Conservation (phyloP, 2,113 vertebrate species). For the Callionymus lyra region DNA sequence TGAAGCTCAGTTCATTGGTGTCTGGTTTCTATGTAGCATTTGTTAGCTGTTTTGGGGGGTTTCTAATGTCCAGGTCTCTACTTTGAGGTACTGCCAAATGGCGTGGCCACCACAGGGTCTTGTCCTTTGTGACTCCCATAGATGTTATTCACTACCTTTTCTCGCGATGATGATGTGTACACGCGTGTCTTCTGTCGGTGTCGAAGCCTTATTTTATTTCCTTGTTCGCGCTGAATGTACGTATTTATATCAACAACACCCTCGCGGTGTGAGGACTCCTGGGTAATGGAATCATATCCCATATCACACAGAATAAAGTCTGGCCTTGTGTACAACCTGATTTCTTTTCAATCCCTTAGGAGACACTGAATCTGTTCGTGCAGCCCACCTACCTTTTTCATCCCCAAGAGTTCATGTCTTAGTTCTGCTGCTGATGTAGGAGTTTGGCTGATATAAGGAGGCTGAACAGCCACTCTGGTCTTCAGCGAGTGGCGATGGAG, state of each 20-base stretch:
- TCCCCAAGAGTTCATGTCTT: slow-evolving; percentile 26
- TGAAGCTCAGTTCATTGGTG: slow-evolving; percentile 33
- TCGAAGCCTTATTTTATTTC: slow-evolving; percentile 16
- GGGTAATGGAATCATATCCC: slow-evolving; percentile 37
- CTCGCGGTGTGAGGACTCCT: slow-evolving; percentile 4
- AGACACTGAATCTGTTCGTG: slow-evolving; percentile 49
- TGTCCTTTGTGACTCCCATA: slow-evolving; percentile 10
- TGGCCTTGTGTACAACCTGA: slow-evolving; percentile 31
- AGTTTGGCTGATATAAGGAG: slow-evolving; percentile 39
- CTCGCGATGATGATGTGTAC: slow-evolving; percentile 13
- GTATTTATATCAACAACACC: slow-evolving; percentile 20
- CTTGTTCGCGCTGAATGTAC: slow-evolving; percentile 29
- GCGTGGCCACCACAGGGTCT: slow-evolving; percentile 13
- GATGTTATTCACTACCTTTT: slow-evolving; percentile 15
- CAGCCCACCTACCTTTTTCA: slow-evolving; percentile 40
- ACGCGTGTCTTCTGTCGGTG: slow-evolving; percentile 9
- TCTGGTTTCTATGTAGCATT: slow-evolving; percentile 31
- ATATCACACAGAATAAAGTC: slow-evolving; percentile 53
- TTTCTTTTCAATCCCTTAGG: slow-evolving; percentile 47
- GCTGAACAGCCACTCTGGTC: slow-evolving; percentile 5
- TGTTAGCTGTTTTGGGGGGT: slow-evolving; percentile 31
- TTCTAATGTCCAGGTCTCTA: slow-evolving; percentile 29
- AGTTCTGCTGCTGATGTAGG: slow-evolving; percentile 26
- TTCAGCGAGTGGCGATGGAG: slow-evolving; percentile 22
- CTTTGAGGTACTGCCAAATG: slow-evolving; percentile 47